phyloP scores from a whole-genome alignment of 2,888 invertebrate genomes.

The Chromoteleia sp. region DNA sequence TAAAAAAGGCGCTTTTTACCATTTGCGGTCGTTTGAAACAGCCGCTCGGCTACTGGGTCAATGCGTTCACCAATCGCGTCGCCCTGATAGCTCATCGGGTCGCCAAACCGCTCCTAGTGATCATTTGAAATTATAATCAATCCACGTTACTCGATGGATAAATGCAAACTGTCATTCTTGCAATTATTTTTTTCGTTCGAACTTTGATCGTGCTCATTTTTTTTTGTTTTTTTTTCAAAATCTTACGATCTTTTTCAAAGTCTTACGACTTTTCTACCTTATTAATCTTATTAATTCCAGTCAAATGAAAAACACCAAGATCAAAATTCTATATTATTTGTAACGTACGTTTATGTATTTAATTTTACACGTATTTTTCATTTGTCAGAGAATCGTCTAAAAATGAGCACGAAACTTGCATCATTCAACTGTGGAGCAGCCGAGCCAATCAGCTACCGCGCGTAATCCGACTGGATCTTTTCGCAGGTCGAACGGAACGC shows the following conservation, averaged over 20 bases:
- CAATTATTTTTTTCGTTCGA: not conserved
- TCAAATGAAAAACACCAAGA: too few relatives aligned
- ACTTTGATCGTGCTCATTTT: slow-evolving; percentile 1
- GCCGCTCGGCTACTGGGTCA: slow-evolving; percentile 12
- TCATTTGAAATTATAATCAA: slow-evolving; percentile 27
- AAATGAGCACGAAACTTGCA: too few relatives aligned
- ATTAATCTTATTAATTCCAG: too few relatives aligned
- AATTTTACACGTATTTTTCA: too few relatives aligned
- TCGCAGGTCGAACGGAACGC: not conserved
- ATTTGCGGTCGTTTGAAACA: slow-evolving; percentile 7
- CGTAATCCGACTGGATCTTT: not conserved
- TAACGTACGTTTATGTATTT: too few relatives aligned
- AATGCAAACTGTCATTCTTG: slow-evolving; percentile 3
- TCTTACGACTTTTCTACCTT: too few relatives aligned
- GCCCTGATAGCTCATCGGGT: not conserved
- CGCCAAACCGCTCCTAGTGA: slow-evolving; percentile 6
- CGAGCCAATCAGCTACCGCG: not conserved
- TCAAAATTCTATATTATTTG: too few relatives aligned
- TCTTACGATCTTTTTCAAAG: too few relatives aligned
- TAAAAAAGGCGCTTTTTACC: slow-evolving; percentile 1
- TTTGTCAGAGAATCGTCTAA: too few relatives aligned
- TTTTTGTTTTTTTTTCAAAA: too few relatives aligned
- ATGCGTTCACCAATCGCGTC: slow-evolving; percentile 7
- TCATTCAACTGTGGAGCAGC: too few relatives aligned
- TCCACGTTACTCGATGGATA: slow-evolving; percentile 12